Evolutionary conservation across 2,113 vertebrate species (phyloP).

Genomic region (Entosphenus tridentatus): DNA sequence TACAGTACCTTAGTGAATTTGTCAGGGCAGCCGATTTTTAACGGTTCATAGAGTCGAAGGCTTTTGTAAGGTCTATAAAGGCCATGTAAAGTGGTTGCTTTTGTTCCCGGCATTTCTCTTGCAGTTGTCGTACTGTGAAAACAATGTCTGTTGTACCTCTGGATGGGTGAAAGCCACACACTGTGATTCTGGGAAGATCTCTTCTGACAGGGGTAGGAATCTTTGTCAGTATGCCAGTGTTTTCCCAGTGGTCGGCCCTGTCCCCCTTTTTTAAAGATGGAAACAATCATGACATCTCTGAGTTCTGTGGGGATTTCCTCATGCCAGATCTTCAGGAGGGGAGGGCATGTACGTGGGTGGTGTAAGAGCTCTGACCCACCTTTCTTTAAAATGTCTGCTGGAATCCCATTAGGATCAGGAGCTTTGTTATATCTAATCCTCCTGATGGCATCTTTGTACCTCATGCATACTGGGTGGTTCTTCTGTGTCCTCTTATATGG

Average conservation of each 20-base stretch:
- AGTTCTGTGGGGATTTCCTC: not conserved
- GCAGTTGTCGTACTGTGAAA: not conserved
- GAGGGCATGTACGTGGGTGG: not conserved
- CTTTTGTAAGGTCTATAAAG: not conserved
- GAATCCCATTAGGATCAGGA: not conserved
- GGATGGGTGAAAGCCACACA: not conserved
- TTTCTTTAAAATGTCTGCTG: conserved; percentile 1
- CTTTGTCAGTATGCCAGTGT: not conserved
- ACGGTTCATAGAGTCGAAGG: not conserved
- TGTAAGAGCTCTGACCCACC: not conserved
- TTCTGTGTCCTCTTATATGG: not conserved
- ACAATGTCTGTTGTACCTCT: not conserved
- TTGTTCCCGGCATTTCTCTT: conserved; percentile 1
- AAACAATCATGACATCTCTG: not conserved
- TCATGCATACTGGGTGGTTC: not conserved
- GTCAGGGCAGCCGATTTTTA: not conserved
- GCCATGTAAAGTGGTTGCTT: not conserved
- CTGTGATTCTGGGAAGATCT: not conserved
- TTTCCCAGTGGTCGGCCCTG: not conserved
- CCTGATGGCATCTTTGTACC: not conserved
- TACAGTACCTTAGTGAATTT: not conserved
- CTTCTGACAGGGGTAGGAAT: not conserved
- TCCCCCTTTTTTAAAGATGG: not conserved
- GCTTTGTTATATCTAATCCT: not conserved
- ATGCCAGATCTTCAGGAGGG: not conserved